A percentile compares a stretch with the other conserved stretches of the same genome.
phyloP scores from a whole-genome alignment of 1,140 invertebrate genomes.

The Hypsibius dujardini region DNA sequence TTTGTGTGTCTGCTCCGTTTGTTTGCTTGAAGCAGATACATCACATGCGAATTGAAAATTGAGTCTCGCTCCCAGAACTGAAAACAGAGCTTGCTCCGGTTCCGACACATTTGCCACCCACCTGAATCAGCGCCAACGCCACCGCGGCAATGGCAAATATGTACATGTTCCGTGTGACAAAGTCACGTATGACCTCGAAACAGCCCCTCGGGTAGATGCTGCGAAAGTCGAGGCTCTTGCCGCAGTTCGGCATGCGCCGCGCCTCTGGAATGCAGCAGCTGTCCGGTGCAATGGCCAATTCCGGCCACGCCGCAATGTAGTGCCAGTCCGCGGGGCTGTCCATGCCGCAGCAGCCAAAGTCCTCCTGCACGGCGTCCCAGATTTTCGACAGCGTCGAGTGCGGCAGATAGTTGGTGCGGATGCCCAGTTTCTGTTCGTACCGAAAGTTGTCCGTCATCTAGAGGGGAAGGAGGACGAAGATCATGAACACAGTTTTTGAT shows the following conservation, averaged over 20 bases:
- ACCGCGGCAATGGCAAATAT: conserved; percentile 14
- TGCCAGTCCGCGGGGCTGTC: conserved; percentile 12
- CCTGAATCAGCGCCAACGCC: background rate
- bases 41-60: too few species aligned
- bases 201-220: background rate
- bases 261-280: conserved; percentile 2
- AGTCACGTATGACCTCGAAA: conserved; percentile 9
- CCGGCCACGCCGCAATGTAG: background rate
- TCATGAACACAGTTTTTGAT: too few species aligned
- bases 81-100: background rate
- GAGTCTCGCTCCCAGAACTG: background rate
- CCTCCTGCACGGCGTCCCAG: background rate
- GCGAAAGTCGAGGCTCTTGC: background rate
- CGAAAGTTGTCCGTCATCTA: conserved; percentile 13
- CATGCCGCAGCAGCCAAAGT: background rate
- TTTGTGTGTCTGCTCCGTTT: too few species aligned
- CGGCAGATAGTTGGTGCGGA: conserved; percentile 3
- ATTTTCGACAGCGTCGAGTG: background rate
- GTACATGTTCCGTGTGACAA: conserved; percentile 14
- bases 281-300: conserved; percentile 8
- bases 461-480: background rate
- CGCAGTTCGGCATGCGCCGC: background rate
- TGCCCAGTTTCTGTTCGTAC: background rate
- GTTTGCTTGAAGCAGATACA: too few species aligned
- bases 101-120: background rate